Evolutionary conservation across 2,888 invertebrate genomes (phyloP), one percentile per base, ranked within the genome.

Genomic region (Calameuta pallipes): DNA sequence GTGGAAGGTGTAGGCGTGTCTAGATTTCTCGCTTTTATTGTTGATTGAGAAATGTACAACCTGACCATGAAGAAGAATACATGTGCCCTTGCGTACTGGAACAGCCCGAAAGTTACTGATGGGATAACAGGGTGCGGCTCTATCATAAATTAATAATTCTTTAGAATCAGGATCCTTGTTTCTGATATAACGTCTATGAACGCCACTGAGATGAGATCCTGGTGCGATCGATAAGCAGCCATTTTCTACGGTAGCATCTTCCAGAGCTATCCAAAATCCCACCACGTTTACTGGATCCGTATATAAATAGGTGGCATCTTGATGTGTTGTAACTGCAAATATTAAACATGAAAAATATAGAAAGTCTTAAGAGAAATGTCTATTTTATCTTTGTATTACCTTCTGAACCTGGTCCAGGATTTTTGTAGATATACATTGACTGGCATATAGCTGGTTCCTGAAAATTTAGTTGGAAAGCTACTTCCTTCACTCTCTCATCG

Each of bases 361-460:
- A 36, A 1, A 15, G 6, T 15, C 4, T 41, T 15, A 41, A 41
- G 23, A 41, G 23, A 2, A 15, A 41, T 15, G 4, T 41, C 23
- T 41, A 41, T 23, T 41, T 41, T 15, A 41, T 41, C 6, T 15
- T 15, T 23, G 70, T 13, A 33, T 85, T 92, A 97, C 97, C 97
- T 95, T 96, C 96, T 6, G 97, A 96, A 0, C 98, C 98, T 79
- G 97, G 93, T 31, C 95, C 95, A 0, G 98, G 98, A 92, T 98
- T 98, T 93, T 99, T 99, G 92, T 97, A 99, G 81, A 99, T 99
- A 89, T 97, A 97, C 99, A 99, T 99, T 92, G 98, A 98, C 90
- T 99, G 99, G 1, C 96, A 96, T 0, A 99, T 94, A 0, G 96
- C 95, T 0, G 99, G 99, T 70, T 96, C 95, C 78, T 93, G 92